Base-by-base conservation (phyloP, 2,113 vertebrate species). In the Xenotilapia flavipinnis region DNA sequence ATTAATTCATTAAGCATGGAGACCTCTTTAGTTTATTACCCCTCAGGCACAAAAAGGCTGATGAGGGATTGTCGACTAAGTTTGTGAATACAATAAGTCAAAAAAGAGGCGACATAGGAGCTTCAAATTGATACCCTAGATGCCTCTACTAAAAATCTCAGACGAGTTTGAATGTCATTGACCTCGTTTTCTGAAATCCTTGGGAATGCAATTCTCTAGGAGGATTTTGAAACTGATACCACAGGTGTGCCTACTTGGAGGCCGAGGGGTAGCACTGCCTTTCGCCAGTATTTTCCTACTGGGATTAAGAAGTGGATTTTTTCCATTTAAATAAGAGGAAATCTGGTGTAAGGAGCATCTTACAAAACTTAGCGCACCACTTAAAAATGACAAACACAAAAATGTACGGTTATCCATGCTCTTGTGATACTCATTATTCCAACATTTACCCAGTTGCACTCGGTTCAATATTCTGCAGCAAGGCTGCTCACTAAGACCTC, bases 191-290 rank as follows among this genome's bases (percentile, higher is more conserved):
- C 19, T 21, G 60, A 68, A 68, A 38, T 38, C 60, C 3, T 21
- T 38, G 19, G 38, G 10, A 65, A 38, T 65, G 19, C 10, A 5
- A 21, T 65, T 38, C 33, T 65, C 33, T n/a, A 21, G 19, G 33
- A 65, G 19, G 60, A 65, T 38, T 65, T 65, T 65, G 60, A 65
- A 65, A 38, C 60, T 65, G 31, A 65, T 38, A 65, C 17, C 60
- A 65, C 60, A 65, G 31, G 60, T 65, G 60, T 38, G 33, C 19
- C 19, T 65, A 8, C 6, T 38, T 7, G 33, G 33, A 21, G 60
- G 19, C 10, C 10, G 10, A 38, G 60, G 60, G 17, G 58, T 36
- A 62, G 58, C 58, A 36, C 58, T 62, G 58, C 58, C 31, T 36
- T 11, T 65, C 2, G 60, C 31, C 60, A 65, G 17, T 38, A 65